phyloP scores from a whole-genome alignment of 1,140 invertebrate genomes.

The Venustaconcha ellipsiformis region DNA sequence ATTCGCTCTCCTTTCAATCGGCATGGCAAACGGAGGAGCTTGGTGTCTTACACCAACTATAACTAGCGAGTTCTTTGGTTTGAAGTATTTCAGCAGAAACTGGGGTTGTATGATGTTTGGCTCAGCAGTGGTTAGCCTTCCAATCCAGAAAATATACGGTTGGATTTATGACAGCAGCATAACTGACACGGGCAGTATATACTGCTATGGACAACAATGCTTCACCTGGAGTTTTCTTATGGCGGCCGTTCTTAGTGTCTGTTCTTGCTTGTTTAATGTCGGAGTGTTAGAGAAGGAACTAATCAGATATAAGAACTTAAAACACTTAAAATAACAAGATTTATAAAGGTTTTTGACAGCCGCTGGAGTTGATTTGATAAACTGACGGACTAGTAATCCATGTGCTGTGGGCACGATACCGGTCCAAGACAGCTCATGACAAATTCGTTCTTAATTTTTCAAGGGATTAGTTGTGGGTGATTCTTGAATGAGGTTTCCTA shows the following conservation, averaged over 20 bases:
- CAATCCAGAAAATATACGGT: slow-evolving; percentile 8
- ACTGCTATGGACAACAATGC: slow-evolving; percentile 10
- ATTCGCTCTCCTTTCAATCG: slow-evolving; percentile 2
- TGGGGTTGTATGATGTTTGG: slow-evolving; percentile 17
- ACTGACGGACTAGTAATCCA: no score
- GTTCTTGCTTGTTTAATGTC: slow-evolving; percentile 1
- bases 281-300: slow-evolving; percentile 4
- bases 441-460: no score
- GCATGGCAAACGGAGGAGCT: slow-evolving; percentile 10
- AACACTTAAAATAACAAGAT: no score
- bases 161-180: slow-evolving; percentile 1
- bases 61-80: slow-evolving; percentile 13
- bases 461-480: no score
- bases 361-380: no score
- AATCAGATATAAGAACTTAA: no score
- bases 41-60: slow-evolving; percentile 17
- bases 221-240: slow-evolving; percentile 17
- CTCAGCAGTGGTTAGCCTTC: not conserved
- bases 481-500: no score
- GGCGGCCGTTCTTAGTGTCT: slow-evolving; percentile 4
- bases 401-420: no score
- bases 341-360: no score
- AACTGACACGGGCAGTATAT: not conserved
- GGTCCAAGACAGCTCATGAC: no score
- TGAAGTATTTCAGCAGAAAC: slow-evolving; percentile 19